phyloP scores from a whole-genome alignment of 2,113 vertebrate species.

The Pseudonaja textilis region DNA sequence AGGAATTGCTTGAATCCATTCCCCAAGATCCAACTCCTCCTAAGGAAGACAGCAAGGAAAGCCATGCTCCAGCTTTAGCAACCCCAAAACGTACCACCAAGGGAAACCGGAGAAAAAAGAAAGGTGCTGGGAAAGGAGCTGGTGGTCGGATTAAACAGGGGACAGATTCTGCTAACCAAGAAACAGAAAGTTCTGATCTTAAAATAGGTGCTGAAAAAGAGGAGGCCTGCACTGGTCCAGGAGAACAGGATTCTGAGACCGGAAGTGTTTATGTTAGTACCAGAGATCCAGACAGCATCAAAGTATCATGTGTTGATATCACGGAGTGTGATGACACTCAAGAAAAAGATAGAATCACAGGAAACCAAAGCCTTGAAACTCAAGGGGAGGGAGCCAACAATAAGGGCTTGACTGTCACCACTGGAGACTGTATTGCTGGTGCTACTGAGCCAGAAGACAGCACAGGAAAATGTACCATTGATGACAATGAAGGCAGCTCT shows the following conservation, averaged over 20 bases:
- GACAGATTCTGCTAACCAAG: slow-evolving; percentile 2
- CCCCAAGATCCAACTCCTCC: neutral
- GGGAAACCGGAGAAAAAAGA: slow-evolving; percentile 35
- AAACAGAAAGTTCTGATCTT: neutral
- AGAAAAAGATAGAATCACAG: neutral
- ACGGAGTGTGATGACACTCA: neutral
- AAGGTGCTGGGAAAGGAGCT: slow-evolving; percentile 33
- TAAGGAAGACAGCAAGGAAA: neutral
- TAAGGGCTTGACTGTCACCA: neutral
- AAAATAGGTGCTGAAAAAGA: neutral
- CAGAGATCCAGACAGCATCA: neutral
- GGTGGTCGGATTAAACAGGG: slow-evolving; percentile 9
- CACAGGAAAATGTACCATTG: neutral
- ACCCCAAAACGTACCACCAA: neutral
- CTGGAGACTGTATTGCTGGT: neutral
- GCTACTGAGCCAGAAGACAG: neutral
- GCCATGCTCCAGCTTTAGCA: neutral
- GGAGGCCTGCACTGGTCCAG: neutral
- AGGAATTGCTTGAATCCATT: neutral
- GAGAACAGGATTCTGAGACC: slow-evolving; percentile 22
- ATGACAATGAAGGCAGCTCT: neutral
- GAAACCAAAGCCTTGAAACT: neutral
- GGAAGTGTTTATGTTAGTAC: slow-evolving; percentile 14
- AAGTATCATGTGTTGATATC: neutral
- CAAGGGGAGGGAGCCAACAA: neutral